Conservation (phyloP, 2,797 vertebrate genomes). For the Chelonia mydas region DNA sequence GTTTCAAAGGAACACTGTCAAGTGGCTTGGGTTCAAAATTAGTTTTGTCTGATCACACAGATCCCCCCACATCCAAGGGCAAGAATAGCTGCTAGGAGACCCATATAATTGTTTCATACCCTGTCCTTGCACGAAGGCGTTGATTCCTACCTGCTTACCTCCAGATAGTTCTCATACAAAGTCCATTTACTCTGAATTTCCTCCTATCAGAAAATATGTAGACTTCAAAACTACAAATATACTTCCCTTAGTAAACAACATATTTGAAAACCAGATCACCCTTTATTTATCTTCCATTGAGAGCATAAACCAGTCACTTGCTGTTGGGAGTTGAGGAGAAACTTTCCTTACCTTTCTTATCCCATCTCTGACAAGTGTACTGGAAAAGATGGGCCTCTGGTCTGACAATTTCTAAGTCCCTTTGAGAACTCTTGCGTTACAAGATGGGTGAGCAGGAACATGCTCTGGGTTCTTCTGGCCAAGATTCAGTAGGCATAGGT, state of each 20-base stretch:
- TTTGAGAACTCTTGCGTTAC: not conserved
- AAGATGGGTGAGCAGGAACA: not conserved
- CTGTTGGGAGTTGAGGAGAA: not conserved
- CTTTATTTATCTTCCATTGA: fast-evolving
- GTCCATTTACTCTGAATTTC: not conserved
- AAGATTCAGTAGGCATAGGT: not conserved
- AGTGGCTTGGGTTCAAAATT: not conserved
- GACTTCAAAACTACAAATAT: not conserved
- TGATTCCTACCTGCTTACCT: not conserved
- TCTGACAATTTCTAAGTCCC: not conserved
- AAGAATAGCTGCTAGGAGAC: conserved; percentile 32
- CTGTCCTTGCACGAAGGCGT: not conserved
- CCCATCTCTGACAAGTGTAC: not conserved
- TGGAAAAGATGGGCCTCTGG: not conserved
- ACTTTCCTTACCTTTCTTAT: not conserved
- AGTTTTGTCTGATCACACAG: not conserved
- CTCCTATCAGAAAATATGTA: not conserved
- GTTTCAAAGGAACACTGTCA: conserved; percentile 48
- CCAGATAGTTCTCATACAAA: not conserved
- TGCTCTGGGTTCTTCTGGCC: not conserved
- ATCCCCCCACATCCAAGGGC: not conserved
- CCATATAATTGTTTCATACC: not conserved
- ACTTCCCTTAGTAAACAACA: not conserved
- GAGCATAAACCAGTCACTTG: not conserved
- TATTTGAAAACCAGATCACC: not conserved